These are phyloP conservation scores for Ciconia nigra DNA, from an alignment of 2,797 vertebrate genomes.

Conservation along the genomic window DNA sequence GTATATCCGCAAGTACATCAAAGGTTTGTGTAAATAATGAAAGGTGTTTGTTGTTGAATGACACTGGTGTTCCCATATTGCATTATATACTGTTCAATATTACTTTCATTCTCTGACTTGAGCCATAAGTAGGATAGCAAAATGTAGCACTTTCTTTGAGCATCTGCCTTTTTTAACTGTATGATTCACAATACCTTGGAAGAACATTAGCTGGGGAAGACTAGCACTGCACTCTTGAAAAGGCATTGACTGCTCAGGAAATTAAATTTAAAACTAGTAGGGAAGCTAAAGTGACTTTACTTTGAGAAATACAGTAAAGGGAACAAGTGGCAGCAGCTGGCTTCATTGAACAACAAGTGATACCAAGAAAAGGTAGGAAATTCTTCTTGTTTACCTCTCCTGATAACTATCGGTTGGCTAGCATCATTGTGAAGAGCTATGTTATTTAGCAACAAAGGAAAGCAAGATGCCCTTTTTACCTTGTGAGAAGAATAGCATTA, in stretches of 20 bases:
- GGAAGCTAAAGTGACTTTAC: background rate
- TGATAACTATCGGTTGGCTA: background rate
- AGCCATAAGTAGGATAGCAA: background rate
- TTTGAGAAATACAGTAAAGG: background rate
- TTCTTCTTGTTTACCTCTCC: background rate
- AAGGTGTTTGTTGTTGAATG: background rate
- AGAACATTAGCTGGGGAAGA: background rate
- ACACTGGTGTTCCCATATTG: background rate
- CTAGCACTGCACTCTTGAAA: background rate
- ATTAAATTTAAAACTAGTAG: constrained; percentile 29
- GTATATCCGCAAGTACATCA: background rate
- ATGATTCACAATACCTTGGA: background rate
- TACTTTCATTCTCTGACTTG: background rate
- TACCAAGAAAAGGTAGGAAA: background rate
- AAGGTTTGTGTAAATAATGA: constrained; percentile 18
- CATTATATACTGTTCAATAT: background rate
- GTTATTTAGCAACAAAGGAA: background rate
- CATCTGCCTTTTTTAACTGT: background rate
- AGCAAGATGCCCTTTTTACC: background rate
- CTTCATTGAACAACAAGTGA: background rate
- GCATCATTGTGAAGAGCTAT: background rate
- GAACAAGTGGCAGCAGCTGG: background rate
- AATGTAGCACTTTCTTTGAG: background rate
- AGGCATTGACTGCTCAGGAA: constrained; percentile 15
- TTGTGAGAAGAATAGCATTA: background rate